phyloP scores from a whole-genome alignment of 2,888 invertebrate genomes.

The Caenorhabditis plicata region DNA sequence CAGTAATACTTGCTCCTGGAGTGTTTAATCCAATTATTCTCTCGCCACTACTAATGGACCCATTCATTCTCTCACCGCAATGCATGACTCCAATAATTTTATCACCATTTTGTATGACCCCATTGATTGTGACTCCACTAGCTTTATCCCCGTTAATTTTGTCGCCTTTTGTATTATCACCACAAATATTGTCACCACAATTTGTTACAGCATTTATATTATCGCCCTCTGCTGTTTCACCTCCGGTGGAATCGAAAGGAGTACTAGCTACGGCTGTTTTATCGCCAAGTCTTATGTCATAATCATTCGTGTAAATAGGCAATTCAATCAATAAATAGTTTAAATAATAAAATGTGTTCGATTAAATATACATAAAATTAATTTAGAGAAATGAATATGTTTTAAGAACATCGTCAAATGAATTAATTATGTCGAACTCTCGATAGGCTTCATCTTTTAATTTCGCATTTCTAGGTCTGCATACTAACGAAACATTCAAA shows the following conservation, averaged over 20 bases:
- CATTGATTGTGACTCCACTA: constrained; percentile 23
- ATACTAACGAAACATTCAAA: too few species aligned
- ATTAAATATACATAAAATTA: too few species aligned
- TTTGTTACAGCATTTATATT: not conserved
- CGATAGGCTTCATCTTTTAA: too few species aligned
- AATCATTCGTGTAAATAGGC: too few species aligned
- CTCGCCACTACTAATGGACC: constrained; percentile 30
- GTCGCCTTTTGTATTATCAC: constrained; percentile 22
- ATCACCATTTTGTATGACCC: constrained; percentile 32
- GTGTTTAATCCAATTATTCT: constrained; percentile 22
- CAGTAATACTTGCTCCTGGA: constrained; percentile 15
- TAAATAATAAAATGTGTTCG: too few species aligned
- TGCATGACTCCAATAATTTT: constrained; percentile 23
- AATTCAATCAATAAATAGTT: too few species aligned
- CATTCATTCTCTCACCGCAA: constrained; percentile 19
- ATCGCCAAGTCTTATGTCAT: too few species aligned
- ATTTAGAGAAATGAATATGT: too few species aligned
- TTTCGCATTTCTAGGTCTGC: too few species aligned
- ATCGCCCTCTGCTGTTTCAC: not conserved
- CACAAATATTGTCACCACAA: constrained; percentile 1
- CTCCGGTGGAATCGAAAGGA: not conserved
- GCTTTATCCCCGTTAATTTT: constrained; percentile 20
- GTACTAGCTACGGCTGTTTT: constrained; percentile 1
- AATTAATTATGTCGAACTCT: too few species aligned
- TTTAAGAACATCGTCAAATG: too few species aligned